Conservation (phyloP, 1,140 invertebrate genomes). For the Heliconius himera region DNA sequence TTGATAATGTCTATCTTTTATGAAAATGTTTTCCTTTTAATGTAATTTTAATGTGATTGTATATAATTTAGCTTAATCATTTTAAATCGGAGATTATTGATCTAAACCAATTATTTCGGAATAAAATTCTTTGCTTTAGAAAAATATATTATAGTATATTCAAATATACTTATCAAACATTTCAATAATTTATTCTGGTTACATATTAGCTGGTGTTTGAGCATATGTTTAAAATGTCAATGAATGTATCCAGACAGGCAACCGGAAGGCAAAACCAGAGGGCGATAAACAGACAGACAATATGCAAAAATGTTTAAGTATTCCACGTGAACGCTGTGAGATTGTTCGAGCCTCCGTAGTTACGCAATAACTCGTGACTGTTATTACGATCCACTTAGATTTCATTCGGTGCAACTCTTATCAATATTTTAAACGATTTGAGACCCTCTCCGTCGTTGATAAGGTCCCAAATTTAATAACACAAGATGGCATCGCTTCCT, state of each 20-base stretch:
- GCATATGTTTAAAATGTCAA: conserved; percentile 22
- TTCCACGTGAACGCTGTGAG: conserved; percentile 60
- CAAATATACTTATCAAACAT: neutral
- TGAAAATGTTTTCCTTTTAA: neutral
- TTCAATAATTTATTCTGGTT: neutral
- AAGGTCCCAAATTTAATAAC: conserved; percentile 48
- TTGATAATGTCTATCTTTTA: neutral
- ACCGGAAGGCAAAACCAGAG: conserved; percentile 36
- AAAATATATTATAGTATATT: neutral
- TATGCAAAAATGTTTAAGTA: conserved; percentile 52
- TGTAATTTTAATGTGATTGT: too few species aligned
- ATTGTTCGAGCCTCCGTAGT: conserved; percentile 59
- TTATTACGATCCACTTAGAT: conserved; percentile 60
- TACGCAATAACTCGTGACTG: conserved; percentile 79
- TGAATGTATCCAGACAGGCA: conserved; percentile 22
- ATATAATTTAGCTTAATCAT: too few species aligned
- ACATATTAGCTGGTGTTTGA: conserved; percentile 9
- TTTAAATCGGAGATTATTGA: too few species aligned
- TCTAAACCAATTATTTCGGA: too few species aligned
- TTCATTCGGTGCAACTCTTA: conserved; percentile 57
- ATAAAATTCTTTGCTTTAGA: neutral
- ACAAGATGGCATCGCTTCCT: conserved; percentile 48
- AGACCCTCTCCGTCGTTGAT: conserved; percentile 41
- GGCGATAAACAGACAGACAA: conserved; percentile 29
- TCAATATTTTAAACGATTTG: conserved; percentile 43